Evolutionary conservation across 2,113 vertebrate genomes (phyloP), one percentile per base, ranked within the genome.

Genomic region (Petromus typicus): DNA sequence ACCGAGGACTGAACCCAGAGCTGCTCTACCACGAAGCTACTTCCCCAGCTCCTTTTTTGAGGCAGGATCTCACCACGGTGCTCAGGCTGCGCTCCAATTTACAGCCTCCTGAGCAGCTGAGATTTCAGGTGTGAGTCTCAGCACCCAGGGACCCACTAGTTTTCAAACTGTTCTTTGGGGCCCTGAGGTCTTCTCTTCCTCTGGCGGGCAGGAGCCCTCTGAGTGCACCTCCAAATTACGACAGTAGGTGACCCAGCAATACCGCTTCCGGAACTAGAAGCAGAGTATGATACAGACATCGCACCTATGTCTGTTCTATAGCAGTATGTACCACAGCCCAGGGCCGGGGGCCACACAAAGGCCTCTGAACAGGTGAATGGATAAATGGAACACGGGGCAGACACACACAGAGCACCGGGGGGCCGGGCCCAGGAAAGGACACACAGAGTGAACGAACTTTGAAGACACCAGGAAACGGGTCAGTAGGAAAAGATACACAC

Each of bases 371-470:
- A 9, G 59, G 43, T 4, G 25, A 73, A 64, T 1, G 48, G n/a
- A 37, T 16, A 34, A 63, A 91, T 8, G 37, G 73, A 71, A 83
- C 6, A 61, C 34, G 14, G 23, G 30, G 0, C 1, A 51, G 18
- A 59, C 7, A 45, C 0, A n/a, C 32, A 1, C 0, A 27, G 59
- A 37, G 37, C 9, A 4, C 43, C 30, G 67, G 0, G 18, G 32
- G 25, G 34, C 32, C 61, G 83, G 56, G 0, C 32, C 34, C 61
- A 88, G 71, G 64, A 67, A 66, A 79, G 43, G 54, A 23, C 18
- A 2, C 5, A 3, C 18, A 67, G 27, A 7, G 67, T 3, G 37
- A 17, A 1, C 22, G 27, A 61, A 20, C 34, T 37, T 57, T 17
- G 45, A 81, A 27, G 23, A 64, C 45, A 17, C 23, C 7, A 25